Percentiles rank a stretch among this genome's conserved stretches.
Evolutionary conservation across 2,113 vertebrate genomes (phyloP).

Genomic region (Ochotona princeps): DNA sequence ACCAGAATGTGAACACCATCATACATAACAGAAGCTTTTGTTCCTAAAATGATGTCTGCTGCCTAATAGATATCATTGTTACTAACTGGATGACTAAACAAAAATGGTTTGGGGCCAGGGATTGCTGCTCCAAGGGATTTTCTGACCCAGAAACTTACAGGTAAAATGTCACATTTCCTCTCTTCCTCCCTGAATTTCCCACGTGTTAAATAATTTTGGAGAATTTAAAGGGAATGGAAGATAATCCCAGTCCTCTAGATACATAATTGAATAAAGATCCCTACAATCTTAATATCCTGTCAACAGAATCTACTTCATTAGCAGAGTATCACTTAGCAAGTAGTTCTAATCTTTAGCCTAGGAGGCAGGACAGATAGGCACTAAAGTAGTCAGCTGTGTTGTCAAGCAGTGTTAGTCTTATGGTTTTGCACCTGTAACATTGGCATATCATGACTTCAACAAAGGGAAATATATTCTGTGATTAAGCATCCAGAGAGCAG

Average conservation of each 20-base stretch:
- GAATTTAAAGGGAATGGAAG: neutral
- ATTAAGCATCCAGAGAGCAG: neutral
- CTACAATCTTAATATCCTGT: neutral
- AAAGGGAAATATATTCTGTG: neutral
- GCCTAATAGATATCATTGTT: neutral
- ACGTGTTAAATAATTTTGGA: neutral
- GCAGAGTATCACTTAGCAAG: neutral
- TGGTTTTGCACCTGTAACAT: neutral
- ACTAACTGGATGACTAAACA: neutral
- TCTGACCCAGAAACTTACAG: neutral
- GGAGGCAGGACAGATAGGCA: neutral
- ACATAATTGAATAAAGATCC: neutral
- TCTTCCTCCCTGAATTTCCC: neutral
- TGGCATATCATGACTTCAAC: slow-evolving; percentile 10
- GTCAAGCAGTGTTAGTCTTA: neutral
- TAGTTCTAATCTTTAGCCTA: slow-evolving; percentile 29
- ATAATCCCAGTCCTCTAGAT: neutral
- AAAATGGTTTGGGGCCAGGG: neutral
- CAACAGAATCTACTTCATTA: neutral
- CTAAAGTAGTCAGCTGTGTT: slow-evolving; percentile 22
- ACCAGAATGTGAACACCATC: neutral
- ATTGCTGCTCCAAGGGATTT: neutral
- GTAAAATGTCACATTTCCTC: neutral
- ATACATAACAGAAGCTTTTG: neutral
- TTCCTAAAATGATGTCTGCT: neutral